These are phyloP conservation scores for Orthonychiurus folsomi DNA, from an alignment of 2,888 invertebrate genomes.

Conservation along the genomic window DNA sequence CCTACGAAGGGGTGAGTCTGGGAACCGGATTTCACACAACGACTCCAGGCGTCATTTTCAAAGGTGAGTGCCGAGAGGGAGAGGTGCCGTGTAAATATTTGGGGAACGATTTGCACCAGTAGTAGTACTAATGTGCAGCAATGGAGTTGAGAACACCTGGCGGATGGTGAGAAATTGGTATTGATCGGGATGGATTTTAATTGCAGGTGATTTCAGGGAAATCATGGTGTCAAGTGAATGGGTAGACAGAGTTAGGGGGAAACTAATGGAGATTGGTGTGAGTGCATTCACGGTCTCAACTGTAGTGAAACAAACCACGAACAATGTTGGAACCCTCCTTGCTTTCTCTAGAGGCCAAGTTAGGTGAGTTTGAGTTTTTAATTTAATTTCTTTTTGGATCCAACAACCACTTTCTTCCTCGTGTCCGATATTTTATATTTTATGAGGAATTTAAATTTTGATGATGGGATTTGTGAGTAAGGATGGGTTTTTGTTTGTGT, in stretches of 20 bases:
- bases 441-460: conserved; percentile 7
- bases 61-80: too few relatives aligned
- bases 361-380: conserved; percentile 57
- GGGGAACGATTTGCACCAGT: too few relatives aligned
- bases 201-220: conserved; percentile 40
- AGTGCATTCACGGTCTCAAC: conserved; percentile 61
- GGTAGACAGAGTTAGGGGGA: conserved; percentile 39
- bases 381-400: conserved; percentile 9
- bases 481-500: neutral
- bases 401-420: conserved; percentile 4
- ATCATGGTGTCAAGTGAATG: conserved; percentile 40
- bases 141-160: too few relatives aligned
- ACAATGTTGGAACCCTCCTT: conserved; percentile 72
- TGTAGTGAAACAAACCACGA: conserved; percentile 65
- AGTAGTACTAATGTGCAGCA: too few relatives aligned
- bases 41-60: conserved; percentile 62
- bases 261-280: conserved; percentile 34
- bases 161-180: too few relatives aligned
- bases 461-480: conserved; percentile 12
- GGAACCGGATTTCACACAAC: conserved; percentile 60
- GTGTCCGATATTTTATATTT: neutral
- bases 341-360: conserved; percentile 72
- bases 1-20: conserved; percentile 60
- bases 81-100: too few relatives aligned
- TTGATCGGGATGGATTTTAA: too few relatives aligned